Conservation (phyloP, 2,113 vertebrate species). For the Proteles cristata region DNA sequence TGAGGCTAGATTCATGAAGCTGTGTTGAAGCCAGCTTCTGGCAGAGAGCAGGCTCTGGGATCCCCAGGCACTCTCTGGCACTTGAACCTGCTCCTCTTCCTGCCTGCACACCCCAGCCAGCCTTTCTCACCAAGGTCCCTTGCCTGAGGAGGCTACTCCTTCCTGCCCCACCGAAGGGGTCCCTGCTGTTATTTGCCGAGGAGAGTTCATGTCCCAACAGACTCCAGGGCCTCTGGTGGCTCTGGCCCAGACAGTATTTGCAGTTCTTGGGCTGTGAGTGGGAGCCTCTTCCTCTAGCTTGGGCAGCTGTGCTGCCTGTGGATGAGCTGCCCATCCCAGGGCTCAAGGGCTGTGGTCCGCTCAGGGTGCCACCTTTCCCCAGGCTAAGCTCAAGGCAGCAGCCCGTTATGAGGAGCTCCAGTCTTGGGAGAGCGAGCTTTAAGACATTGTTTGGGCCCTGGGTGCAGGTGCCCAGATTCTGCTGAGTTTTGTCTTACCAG, state of each 20-base stretch:
- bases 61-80: background rate
- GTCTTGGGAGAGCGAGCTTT: constrained; percentile 35
- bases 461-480: constrained; percentile 52
- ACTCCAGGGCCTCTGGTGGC: background rate
- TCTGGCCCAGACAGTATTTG: constrained; percentile 57
- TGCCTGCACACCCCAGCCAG: background rate
- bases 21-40: constrained; percentile 4
- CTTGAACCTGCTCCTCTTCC: constrained; percentile 28
- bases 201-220: background rate
- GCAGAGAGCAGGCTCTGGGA: background rate
- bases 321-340: background rate
- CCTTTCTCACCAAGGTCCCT: background rate
- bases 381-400: constrained; percentile 42
- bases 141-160: background rate
- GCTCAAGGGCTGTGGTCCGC: constrained; percentile 36
- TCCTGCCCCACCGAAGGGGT: background rate
- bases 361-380: constrained; percentile 71
- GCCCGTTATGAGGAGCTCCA: background rate
- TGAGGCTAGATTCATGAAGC: constrained; percentile 58
- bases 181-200: background rate
- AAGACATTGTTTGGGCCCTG: constrained; percentile 7
- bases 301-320: constrained; percentile 61
- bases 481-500: constrained; percentile 59
- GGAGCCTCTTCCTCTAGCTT: background rate
- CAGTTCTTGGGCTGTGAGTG: constrained; percentile 23